phyloP scores from a whole-genome alignment of 2,888 invertebrate genomes.

The Gastracanthus pulcherrimus region DNA sequence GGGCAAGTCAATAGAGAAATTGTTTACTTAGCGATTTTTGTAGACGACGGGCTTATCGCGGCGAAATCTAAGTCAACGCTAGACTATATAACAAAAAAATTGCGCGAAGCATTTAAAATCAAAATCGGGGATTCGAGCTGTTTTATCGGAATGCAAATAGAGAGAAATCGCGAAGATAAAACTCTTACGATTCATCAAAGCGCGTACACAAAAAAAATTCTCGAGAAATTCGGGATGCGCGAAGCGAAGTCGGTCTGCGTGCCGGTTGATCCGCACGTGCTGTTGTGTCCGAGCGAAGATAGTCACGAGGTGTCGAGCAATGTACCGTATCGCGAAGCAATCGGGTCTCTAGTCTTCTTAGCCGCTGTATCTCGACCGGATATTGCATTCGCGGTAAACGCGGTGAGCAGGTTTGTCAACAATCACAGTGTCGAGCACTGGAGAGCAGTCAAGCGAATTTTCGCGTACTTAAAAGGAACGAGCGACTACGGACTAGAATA shows the following conservation, averaged over 20 bases:
- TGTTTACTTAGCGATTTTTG: slow-evolving; percentile 59
- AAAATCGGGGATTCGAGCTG: slow-evolving; percentile 42
- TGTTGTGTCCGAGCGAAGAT: slow-evolving; percentile 46
- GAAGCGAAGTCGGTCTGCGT: slow-evolving; percentile 31
- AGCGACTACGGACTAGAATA: slow-evolving; percentile 44
- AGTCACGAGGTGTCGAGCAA: not conserved
- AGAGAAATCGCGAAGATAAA: slow-evolving; percentile 44
- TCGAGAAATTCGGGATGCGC: slow-evolving; percentile 43
- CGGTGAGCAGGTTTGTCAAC: slow-evolving; percentile 53
- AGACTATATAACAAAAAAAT: not conserved
- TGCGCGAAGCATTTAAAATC: slow-evolving; percentile 41
- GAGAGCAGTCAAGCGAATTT: slow-evolving; percentile 58
- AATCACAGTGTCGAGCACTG: slow-evolving; percentile 54
- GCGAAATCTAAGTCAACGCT: not conserved
- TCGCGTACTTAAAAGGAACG: slow-evolving; percentile 51
- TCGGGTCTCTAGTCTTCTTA: slow-evolving; percentile 59
- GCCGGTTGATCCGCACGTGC: slow-evolving; percentile 44
- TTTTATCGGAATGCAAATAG: slow-evolving; percentile 56
- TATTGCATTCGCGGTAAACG: slow-evolving; percentile 57
- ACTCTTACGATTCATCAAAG: slow-evolving; percentile 49
- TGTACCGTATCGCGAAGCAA: slow-evolving; percentile 60
- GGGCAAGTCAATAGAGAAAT: slow-evolving; percentile 41
- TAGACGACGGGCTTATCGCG: slow-evolving; percentile 62
- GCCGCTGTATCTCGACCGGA: slow-evolving; percentile 56
- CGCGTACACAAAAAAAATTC: slow-evolving; percentile 32